Evolutionary conservation across 2,888 invertebrate species (phyloP).

Genomic region (Linnaemya tessellans): DNA sequence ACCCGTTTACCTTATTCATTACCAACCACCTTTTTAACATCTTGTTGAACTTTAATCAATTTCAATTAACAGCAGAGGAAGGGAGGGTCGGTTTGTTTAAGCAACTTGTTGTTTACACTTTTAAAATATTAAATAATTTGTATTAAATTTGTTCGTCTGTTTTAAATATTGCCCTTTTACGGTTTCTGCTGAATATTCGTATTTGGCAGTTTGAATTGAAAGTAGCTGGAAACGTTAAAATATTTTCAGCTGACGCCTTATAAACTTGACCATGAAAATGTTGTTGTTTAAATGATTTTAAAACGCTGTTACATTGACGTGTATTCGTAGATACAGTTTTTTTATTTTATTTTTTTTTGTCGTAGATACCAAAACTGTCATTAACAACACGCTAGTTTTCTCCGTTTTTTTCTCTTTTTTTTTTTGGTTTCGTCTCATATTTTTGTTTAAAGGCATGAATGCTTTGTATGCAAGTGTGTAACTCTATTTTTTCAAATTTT

Average conservation of each 20-base stretch:
- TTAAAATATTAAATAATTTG: slow-evolving; percentile 4
- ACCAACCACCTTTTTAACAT: slow-evolving; percentile 23
- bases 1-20: slow-evolving; percentile 55
- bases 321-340: not conserved
- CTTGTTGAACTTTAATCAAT: not conserved
- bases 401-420: slow-evolving; percentile 28
- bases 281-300: slow-evolving; percentile 41
- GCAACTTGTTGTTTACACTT: slow-evolving; percentile 40
- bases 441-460: not conserved
- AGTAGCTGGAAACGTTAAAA: not conserved
- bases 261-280: slow-evolving; percentile 72
- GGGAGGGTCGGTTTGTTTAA: slow-evolving; percentile 16
- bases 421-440: not conserved
- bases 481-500: not conserved
- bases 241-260: slow-evolving; percentile 46
- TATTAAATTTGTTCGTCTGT: not conserved
- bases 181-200: not conserved
- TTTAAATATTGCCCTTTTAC: not conserved
- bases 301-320: slow-evolving; percentile 6
- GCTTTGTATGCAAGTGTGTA: not conserved
- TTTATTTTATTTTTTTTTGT: not conserved
- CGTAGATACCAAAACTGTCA: slow-evolving; percentile 43
- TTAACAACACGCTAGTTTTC: slow-evolving; percentile 66
- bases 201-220: slow-evolving; percentile 11
- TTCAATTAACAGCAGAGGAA: slow-evolving; percentile 1